Base-by-base conservation (phyloP, 2,797 vertebrate genomes). In the Hydrophis major region DNA sequence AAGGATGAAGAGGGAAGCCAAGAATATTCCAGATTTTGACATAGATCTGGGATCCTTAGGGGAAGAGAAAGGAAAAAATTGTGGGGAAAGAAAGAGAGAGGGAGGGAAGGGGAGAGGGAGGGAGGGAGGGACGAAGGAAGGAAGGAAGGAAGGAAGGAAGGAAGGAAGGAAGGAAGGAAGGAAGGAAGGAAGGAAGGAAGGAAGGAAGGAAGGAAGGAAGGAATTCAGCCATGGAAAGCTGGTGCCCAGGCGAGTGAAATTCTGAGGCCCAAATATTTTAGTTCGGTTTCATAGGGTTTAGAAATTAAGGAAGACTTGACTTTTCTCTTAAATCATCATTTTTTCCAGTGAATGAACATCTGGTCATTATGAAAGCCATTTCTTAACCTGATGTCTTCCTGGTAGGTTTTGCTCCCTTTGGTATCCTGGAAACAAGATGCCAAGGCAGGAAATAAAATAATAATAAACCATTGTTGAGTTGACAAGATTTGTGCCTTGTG, bases 61-160 rank as follows among this genome's bases (percentile, higher is more conserved):
- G 14, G 25, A 42, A 11, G 12, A 42, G 5, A 3, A 6, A 28
- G 47, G 27, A 74, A 74, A 3, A 18, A 74, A 20, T 20, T 18
- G 66, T 12, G 28, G 4, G 18, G n/a, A 6, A 37, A 18, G 5
- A 6, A 7, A 2, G 2, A 12, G 28, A 4, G 4, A 28, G 28
- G 1, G 14, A 16, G 32, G 1, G 4, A 22, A 1, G 0, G 6
- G 10, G 27, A 1, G 3, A 27, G 13, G 13, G 6, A 66, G 28
- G 2, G 3, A 13, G 55, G 3, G 2, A 13, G n/a, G n/a, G n/a
- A n/a, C n/a, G n/a, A 12, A 56, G 16, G 4, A 14, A 20, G 32
- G 32, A 32, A 32, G 32, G 32, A 12, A 56, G 16, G 4, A 14
- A 20, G 32, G 32, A 32, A 32, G 32, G 32, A 32, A 32, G 32